Percentiles rank a stretch among this genome's conserved stretches.
Conservation (phyloP, 2,888 invertebrate species). For the Mechanitis mazaeus region DNA sequence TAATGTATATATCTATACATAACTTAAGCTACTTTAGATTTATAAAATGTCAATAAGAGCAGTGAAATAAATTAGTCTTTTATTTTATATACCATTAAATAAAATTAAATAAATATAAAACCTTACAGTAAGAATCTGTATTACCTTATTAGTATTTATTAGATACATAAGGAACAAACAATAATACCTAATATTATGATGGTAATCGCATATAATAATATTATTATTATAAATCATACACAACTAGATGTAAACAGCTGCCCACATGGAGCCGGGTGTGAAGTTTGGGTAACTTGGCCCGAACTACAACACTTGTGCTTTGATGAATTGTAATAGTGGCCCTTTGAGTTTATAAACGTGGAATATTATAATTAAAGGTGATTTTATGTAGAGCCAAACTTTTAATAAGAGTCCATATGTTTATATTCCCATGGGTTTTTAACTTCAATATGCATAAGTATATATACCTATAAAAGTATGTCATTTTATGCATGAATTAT, state of each 20-base stretch:
- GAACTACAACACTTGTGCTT: constrained; percentile 5
- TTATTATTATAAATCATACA: constrained; percentile 5
- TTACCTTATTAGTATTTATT: too few species aligned
- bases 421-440: too few species aligned
- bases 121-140: too few species aligned
- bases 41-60: too few species aligned
- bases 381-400: neutral
- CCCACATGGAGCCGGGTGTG: constrained; percentile 6
- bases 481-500: too few species aligned
- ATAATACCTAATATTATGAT: neutral
- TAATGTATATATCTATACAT: neutral
- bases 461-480: too few species aligned
- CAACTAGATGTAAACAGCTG: constrained; percentile 4
- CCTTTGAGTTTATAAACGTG: neutral
- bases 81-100: too few species aligned
- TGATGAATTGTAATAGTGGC: constrained; percentile 4
- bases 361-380: neutral
- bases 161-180: too few species aligned
- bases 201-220: neutral
- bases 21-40: neutral
- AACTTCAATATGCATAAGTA: too few species aligned
- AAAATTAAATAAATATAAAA: too few species aligned
- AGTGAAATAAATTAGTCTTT: too few species aligned
- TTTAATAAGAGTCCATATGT: too few species aligned
- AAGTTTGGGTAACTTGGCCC: constrained; percentile 2